A percentile compares a stretch with the other conserved stretches of the same genome.
These are phyloP conservation scores for Mycetomoellerius zeteki DNA, from an alignment of 1,140 invertebrate genomes.

Conservation along the genomic window DNA sequence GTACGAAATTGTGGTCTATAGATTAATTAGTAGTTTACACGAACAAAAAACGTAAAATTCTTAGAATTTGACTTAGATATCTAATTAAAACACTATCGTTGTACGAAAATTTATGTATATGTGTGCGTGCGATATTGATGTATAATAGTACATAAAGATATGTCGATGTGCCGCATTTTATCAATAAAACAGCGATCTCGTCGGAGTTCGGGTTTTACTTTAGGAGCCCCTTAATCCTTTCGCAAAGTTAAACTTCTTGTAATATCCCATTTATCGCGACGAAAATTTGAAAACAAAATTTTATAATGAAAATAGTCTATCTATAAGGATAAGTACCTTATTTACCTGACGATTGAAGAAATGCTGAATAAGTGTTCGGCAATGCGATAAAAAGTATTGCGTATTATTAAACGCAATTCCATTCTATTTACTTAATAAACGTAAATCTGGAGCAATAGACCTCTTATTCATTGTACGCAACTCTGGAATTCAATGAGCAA, in stretches of 20 bases:
- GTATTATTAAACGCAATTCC: background rate
- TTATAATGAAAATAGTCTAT: background rate
- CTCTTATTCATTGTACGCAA: slow-evolving; percentile 14
- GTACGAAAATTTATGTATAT: too few relatives aligned
- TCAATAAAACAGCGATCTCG: too few relatives aligned
- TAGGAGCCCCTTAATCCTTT: background rate
- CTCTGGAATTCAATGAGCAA: slow-evolving; percentile 4
- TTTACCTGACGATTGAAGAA: background rate
- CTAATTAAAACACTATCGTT: too few relatives aligned
- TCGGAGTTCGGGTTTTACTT: too few relatives aligned
- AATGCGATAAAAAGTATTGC: background rate
- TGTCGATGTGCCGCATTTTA: too few relatives aligned
- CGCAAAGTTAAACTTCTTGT: background rate
- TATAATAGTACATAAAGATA: too few relatives aligned
- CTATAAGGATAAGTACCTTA: background rate
- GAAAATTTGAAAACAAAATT: background rate
- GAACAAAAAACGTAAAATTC: too few relatives aligned
- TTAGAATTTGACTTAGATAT: too few relatives aligned
- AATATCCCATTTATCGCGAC: background rate
- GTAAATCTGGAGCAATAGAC: slow-evolving; percentile 23
- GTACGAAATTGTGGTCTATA: too few relatives aligned
- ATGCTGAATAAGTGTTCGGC: background rate
- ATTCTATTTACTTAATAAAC: slow-evolving; percentile 23
- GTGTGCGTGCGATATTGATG: too few relatives aligned
- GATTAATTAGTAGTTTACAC: too few relatives aligned